A percentile compares a stretch with the other conserved stretches of the same genome.
These are phyloP conservation scores for Kryptolebias marmoratus DNA, from an alignment of 2,113 vertebrate species.

Conservation along the genomic window DNA sequence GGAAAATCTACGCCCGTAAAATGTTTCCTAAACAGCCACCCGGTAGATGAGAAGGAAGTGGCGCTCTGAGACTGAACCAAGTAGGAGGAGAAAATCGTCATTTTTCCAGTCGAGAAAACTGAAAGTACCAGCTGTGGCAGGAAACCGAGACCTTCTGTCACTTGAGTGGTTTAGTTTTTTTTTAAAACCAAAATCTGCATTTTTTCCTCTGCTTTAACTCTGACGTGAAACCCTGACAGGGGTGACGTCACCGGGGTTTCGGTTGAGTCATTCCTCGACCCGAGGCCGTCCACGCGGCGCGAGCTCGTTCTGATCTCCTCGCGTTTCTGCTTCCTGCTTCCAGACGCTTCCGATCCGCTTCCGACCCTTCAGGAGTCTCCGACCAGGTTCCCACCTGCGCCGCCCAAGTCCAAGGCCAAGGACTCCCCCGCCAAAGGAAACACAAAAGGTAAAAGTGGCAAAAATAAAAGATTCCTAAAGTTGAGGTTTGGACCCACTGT, in stretches of 20 bases:
- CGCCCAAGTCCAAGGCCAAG: conserved; percentile 85
- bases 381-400: conserved; percentile 86
- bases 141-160: conserved; percentile 16
- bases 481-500: too few species aligned
- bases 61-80: background rate
- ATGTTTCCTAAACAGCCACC: too few species aligned
- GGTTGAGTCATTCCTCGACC: background rate
- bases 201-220: conserved; percentile 2
- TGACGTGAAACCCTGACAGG: background rate
- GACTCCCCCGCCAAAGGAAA: conserved; percentile 75
- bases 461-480: background rate
- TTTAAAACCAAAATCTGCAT: background rate
- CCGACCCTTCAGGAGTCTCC: conserved; percentile 84
- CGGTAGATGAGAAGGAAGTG: too few species aligned
- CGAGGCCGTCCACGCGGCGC: background rate
- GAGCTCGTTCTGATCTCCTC: background rate
- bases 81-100: conserved; percentile 6
- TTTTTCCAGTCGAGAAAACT: conserved; percentile 40
- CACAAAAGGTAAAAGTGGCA: conserved; percentile 43
- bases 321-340: conserved; percentile 39
- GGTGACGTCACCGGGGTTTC: background rate
- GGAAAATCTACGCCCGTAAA: too few species aligned
- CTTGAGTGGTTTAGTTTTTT: background rate
- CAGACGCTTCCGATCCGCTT: conserved; percentile 87
- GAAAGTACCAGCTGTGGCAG: conserved; percentile 17